Base-by-base conservation (phyloP, 2,888 invertebrate genomes). In the Acanthopleura granulata region DNA sequence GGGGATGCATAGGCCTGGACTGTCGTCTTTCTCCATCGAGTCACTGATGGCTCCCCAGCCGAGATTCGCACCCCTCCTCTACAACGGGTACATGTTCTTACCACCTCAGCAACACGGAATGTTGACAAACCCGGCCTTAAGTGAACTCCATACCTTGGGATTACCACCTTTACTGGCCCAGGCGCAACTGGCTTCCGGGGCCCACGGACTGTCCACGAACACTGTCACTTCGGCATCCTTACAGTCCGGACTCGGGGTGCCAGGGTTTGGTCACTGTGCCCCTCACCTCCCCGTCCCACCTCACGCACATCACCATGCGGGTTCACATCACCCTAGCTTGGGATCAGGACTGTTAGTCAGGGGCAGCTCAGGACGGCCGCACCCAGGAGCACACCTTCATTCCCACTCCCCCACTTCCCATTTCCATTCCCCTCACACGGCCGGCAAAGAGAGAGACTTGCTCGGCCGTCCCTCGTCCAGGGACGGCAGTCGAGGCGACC, bases 41-140 rank as follows among this genome's bases (percentile, higher is more conserved):
- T 71, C 71, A n/a, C 49, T 71, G 49, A 71, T 71, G 71, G 50
- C 71, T 27, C 71, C 71, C 40, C 71, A 71, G n/a, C 71, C 71
- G 1, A 40, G 71, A 14, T 49, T 49, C 18, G 25, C 40, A 15
- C 71, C 71, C 22, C n/a, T 71, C 49, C 71, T 71, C 50, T 71
- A 71, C 50, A 49, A 49, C 71, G 71, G 71, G 14, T 71, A 71
- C 49, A 49, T 49, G 71, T 71, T 71, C 27, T 49, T 71, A 66
- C 66, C 66, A 27, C 29, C 22, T 6, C 66, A 66, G 25, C 66
- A 66, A 25, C 66, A 22, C 16, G 66, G 66, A 6, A 66, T 66
- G 22, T 66, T 66, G 25, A 27, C 25, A 27, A 66, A 66, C 66
- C 66, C 66, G 6, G 66, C 66, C 66, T 27, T 66, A 27, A 27